These are phyloP conservation scores for Passer montanus DNA, from an alignment of 2,113 vertebrate genomes.

Conservation along the genomic window DNA sequence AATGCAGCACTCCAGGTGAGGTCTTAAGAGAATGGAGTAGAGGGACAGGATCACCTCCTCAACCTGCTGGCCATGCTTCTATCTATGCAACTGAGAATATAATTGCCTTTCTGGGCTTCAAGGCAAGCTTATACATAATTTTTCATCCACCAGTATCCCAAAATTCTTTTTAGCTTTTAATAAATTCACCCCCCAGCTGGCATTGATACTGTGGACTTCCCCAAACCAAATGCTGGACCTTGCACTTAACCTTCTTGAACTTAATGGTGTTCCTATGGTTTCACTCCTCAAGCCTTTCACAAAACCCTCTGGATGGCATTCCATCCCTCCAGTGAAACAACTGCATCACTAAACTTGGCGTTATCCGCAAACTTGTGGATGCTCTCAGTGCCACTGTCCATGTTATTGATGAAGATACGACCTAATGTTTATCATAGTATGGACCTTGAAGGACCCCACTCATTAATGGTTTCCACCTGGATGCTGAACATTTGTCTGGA, in stretches of 20 bases:
- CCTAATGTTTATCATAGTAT: not conserved
- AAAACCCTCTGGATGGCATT: not conserved
- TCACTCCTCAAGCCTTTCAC: not conserved
- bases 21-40: not conserved
- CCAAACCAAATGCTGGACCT: not conserved
- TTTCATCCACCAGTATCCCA: not conserved
- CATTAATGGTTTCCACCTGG: not conserved
- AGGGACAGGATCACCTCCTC: not conserved
- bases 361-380: not conserved
- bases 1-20: not conserved
- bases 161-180: not conserved
- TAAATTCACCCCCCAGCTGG: not conserved
- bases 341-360: not conserved
- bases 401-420: not conserved
- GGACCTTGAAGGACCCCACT: not conserved
- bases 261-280: not conserved
- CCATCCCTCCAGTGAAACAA: not conserved
- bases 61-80: not conserved
- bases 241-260: not conserved
- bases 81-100: not conserved
- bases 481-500: rapidly evolving
- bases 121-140: not conserved
- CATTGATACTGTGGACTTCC: not conserved
- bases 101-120: not conserved
- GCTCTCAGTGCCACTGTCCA: not conserved